Base-by-base conservation (phyloP, 2,888 invertebrate species). In the Isoperla grammatica region DNA sequence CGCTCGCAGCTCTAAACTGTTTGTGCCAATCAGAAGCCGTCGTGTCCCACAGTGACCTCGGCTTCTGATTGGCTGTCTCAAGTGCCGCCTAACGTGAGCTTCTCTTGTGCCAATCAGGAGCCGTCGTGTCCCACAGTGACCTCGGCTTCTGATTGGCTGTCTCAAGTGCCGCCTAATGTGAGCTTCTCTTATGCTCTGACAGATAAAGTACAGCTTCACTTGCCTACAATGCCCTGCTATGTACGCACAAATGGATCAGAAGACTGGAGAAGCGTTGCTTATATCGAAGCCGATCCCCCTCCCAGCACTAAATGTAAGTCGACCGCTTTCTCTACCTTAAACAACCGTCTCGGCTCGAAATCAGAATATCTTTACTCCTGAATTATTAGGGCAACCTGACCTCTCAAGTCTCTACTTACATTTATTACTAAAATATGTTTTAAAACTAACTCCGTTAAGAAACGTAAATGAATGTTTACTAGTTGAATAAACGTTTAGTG, bases 201-300 rank as follows among this genome's bases (percentile, higher is more conserved):
- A 88, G 88, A 87, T 88, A 71, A 87, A 85, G 71, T 88, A 88
- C 79, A 85, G 80, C 73, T 88, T 88, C 74, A 79, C 82, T 56
- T 84, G 83, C 70, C 74, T 84, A 62, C 82, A 87, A 77, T 85
- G 85, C 71, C 83, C 85, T 43, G 78, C 79, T 75, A 76, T 82
- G 71, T 80, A 78, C 69, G 77, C 77, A 35, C 79, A 81, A 71
- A 80, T 83, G 71, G 86, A 87, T 68, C 75, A 81, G 73, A 76
- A 81, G 79, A 78, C 79, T 71, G 76, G 82, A 71, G 82, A 86
- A 75, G 76, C 77, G 57, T 67, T 78, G 54, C 69, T 74, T 67
- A 73, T 77, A 63, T 72, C 76, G 50, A 78, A 80, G 71, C 77
- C 79, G 49, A 82, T 81, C 68, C 88, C 87, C 40, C 79, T 88